Evolutionary conservation across 2,888 invertebrate genomes (phyloP).

Genomic region (Idaea straminata): DNA sequence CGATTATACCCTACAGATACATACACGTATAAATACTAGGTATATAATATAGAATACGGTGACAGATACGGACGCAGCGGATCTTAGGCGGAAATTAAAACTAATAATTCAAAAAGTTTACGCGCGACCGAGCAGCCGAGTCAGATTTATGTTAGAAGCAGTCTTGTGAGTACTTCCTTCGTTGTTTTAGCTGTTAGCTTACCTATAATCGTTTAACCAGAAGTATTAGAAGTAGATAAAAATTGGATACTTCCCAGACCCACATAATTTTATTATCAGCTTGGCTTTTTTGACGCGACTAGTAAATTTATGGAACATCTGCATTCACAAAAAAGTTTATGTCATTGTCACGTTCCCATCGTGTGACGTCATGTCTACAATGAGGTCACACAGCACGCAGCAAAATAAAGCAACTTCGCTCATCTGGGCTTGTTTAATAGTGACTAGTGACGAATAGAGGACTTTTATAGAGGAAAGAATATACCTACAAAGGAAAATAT

Average conservation of each 20-base stretch:
- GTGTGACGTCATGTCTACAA: too few species aligned
- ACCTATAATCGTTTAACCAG: slow-evolving; percentile 41
- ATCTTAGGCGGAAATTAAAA: slow-evolving; percentile 81
- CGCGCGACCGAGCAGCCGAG: slow-evolving; percentile 74
- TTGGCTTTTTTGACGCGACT: too few species aligned
- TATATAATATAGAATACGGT: slow-evolving; percentile 9
- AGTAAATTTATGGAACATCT: too few species aligned
- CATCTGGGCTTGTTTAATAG: too few species aligned
- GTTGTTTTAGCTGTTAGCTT: slow-evolving; percentile 39
- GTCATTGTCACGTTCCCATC: too few species aligned
- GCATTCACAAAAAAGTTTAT: too few species aligned
- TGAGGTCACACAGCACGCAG: too few species aligned
- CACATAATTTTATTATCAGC: neutral
- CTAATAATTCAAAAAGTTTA: slow-evolving; percentile 82
- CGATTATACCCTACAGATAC: neutral
- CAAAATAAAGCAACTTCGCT: too few species aligned
- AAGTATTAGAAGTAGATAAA: slow-evolving; percentile 26
- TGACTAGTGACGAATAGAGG: too few species aligned
- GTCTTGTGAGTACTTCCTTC: slow-evolving; percentile 71
- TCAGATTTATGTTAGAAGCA: slow-evolving; percentile 74
- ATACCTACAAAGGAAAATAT: too few species aligned
- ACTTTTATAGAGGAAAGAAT: too few species aligned
- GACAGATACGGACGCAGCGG: slow-evolving; percentile 63
- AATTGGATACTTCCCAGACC: neutral
- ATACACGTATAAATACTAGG: slow-evolving; percentile 5